These are phyloP conservation scores for Sebastes reedi DNA, from an alignment of 2,797 vertebrate genomes.

Conservation along the genomic window DNA sequence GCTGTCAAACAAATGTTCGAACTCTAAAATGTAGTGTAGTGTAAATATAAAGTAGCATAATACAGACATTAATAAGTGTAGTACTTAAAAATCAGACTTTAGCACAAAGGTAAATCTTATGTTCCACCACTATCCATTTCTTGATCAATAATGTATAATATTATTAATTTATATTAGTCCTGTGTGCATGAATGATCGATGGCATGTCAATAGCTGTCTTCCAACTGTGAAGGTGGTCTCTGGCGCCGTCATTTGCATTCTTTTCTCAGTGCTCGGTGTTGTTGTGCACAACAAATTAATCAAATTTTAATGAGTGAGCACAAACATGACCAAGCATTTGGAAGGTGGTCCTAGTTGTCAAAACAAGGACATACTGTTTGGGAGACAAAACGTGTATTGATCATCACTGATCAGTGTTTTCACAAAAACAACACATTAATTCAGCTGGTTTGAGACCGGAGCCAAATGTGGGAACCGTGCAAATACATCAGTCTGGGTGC, in stretches of 20 bases:
- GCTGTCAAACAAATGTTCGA: neutral
- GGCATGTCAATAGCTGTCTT: slow-evolving; percentile 31
- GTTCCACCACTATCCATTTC: neutral
- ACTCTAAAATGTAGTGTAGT: neutral
- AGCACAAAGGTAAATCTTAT: neutral
- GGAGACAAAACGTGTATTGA: slow-evolving; percentile 4
- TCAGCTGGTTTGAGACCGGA: slow-evolving; percentile 11
- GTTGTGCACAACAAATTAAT: slow-evolving; percentile 41
- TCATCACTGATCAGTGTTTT: slow-evolving; percentile 17
- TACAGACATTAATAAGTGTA: neutral
- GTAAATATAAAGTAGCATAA: neutral
- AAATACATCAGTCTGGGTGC: slow-evolving; percentile 31
- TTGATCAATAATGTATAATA: neutral
- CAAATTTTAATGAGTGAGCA: slow-evolving; percentile 36
- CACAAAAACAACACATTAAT: slow-evolving; percentile 1
- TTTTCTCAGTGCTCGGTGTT: neutral
- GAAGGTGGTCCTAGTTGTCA: slow-evolving; percentile 23
- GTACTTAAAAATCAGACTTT: neutral
- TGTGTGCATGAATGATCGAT: slow-evolving; percentile 29
- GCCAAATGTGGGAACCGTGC: slow-evolving; percentile 9
- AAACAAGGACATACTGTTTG: slow-evolving; percentile 23
- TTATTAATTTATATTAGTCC: neutral
- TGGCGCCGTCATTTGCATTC: slow-evolving; percentile 2
- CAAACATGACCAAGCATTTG: slow-evolving; percentile 32
- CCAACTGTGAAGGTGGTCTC: slow-evolving; percentile 45